Conservation (phyloP, 2,113 vertebrate species). For the Indri indri region DNA sequence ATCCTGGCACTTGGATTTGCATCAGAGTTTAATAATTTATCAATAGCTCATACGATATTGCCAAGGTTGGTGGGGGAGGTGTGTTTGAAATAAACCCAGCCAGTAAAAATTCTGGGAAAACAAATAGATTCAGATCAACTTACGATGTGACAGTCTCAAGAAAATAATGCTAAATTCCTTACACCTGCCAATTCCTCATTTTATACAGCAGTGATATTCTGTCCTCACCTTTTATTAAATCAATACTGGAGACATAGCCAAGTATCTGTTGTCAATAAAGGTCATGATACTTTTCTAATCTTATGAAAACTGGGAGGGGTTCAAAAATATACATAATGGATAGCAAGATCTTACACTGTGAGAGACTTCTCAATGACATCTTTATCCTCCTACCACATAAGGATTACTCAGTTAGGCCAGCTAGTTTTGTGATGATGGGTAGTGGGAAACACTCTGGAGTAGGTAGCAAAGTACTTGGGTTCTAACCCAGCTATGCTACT, state of each 20-base stretch:
- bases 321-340: not conserved
- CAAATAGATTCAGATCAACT: slow-evolving; percentile 40
- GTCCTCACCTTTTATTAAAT: slow-evolving; percentile 49
- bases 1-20: not conserved
- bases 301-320: slow-evolving; percentile 41
- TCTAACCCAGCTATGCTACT: not conserved
- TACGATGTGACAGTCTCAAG: slow-evolving; percentile 21
- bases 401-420: not conserved
- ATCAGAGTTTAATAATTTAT: slow-evolving; percentile 62
- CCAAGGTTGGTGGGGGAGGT: not conserved
- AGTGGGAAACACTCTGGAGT: not conserved
- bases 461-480: not conserved
- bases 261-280: slow-evolving; percentile 42
- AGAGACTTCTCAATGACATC: not conserved
- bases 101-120: slow-evolving; percentile 53
- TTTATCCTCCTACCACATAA: not conserved
- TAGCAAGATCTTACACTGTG: not conserved
- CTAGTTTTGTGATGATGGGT: not conserved
- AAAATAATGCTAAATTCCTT: slow-evolving; percentile 47
- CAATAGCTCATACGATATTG: slow-evolving; percentile 13
- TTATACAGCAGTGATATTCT: not conserved
- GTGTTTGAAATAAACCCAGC: not conserved
- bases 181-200: slow-evolving; percentile 32
- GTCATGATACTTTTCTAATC: slow-evolving; percentile 38
- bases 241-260: slow-evolving; percentile 42